Evolutionary conservation across 2,888 invertebrate species (phyloP), one percentile per base, ranked within the genome.

Genomic region (Drosophila siamana): DNA sequence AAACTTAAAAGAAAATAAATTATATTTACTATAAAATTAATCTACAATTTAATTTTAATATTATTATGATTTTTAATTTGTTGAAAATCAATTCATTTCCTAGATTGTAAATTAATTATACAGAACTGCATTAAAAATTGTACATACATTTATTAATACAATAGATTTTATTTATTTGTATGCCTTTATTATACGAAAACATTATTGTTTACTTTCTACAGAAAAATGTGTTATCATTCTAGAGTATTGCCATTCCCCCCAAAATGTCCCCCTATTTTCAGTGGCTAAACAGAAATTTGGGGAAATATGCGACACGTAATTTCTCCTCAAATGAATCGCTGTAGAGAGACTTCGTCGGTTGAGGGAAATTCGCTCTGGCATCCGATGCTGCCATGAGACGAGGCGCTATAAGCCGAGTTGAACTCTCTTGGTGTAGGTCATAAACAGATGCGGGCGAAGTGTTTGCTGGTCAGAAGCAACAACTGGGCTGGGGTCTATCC

Each of bases 341-440:
- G 7, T 24, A 44, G 30, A 50, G 43, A 44, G 11, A 43, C 43
- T 33, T 30, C 50, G 0, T 15, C 26, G 33, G 9, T n/a, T 9
- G 51, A 43, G 55, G 47, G 46, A 66, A 30, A 64, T 60, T 28
- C 65, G 43, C 80, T 59, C 54, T 38, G 44, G 48, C 52, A 40
- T 57, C 56, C 48, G 33, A 52, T 65, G 55, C 44, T 38, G 63
- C 55, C 63, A 44, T 40, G 22, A 30, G 33, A 22, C 30, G 54
- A 40, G 26, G 16, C 24, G 36, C 7, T 16, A 8, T 38, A 30
- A 48, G 40, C 28, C 46, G 50, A 57, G 60, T 52, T 72, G 63
- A 72, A 70, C 78, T 75, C 78, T 74, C 86, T 86, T 83, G 81
- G 79, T 67, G 78, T 88, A 85, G 86, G 87, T 89, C 88, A 78